Percentiles rank a stretch among this genome's conserved stretches.
Conservation (phyloP, 2,888 invertebrate genomes). For the Sarcophaga variegata region DNA sequence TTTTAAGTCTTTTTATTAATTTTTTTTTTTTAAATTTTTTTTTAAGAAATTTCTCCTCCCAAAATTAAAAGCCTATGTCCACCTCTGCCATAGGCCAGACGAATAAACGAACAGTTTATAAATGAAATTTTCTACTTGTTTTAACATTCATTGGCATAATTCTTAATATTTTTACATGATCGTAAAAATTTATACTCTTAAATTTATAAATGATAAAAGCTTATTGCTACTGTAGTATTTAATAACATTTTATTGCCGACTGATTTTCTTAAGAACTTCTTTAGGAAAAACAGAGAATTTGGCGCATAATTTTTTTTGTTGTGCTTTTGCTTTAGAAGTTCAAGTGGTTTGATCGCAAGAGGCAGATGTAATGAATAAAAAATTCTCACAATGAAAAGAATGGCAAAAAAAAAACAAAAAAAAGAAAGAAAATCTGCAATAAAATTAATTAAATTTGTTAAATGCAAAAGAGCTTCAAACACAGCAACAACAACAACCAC, state of each 20-base stretch:
- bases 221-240: slow-evolving; percentile 37
- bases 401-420: slow-evolving; percentile 10
- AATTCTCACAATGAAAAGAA: slow-evolving; percentile 43
- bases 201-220: slow-evolving; percentile 31
- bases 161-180: slow-evolving; percentile 15
- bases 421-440: slow-evolving; percentile 37
- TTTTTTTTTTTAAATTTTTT: no score
- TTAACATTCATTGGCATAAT: neutral
- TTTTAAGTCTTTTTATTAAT: no score
- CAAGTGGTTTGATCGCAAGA: slow-evolving; percentile 10
- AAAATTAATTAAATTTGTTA: slow-evolving; percentile 72
- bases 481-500: slow-evolving; percentile 40
- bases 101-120: no score
- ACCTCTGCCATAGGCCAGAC: no score
- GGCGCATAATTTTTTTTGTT: no score
- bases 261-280: slow-evolving; percentile 37
- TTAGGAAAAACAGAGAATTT: slow-evolving; percentile 5
- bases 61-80: neutral
- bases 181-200: slow-evolving; percentile 19
- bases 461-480: slow-evolving; percentile 62
- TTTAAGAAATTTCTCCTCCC: no score
- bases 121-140: no score
- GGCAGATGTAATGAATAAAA: slow-evolving; percentile 53
- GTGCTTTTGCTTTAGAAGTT: neutral
- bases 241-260: slow-evolving; percentile 16